Evolutionary conservation across 35 echinoderm and acorn worm species (phyloP), one percentile per base, ranked within the genome.

Genomic region (Stichopus chloronotus): DNA sequence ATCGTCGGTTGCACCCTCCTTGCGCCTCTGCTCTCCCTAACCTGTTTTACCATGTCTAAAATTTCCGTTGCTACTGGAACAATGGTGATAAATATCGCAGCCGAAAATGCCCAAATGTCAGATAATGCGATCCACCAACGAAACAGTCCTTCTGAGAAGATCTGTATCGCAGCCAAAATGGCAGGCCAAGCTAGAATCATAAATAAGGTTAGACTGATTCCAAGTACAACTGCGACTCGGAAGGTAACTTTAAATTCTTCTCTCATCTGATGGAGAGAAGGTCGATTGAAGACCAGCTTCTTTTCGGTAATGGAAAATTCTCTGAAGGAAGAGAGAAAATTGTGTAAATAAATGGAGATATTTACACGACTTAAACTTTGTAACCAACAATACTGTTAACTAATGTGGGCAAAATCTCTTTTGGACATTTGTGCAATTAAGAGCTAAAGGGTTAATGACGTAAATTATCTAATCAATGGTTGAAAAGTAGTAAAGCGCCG

Each of bases 291-390:
- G 6, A 96, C 91, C 0, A 98, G 76, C 59, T 98, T 96, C 25
- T 90, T 80, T 43, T 96, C 93, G 3, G 94, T 91, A 5, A 98
- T 94, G 43, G 92, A 90, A 87, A 98, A 98, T 91, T 98, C 97
- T 65, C 97, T 98, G 92, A 59, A 63, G 11, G 19, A 76, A 81
- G 72, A 52, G 30, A 83, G 94, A 59, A 82, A 93, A 87, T 87
- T 88, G 13, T 72, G 30, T 43, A 43, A 43, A 43, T 16, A 88
- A 19, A 88, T 17, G 13, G 0, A 17, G 59, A 17, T 19, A 10
- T 88, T 88, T 10, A 10, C n/a, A 57, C 53, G 10, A 17, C 13
- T 19, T 16, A 58, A 61, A 10, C 14, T 88, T 1, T 61, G 25
- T 14, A 88, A 25, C 52, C 13, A 17, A 58, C 14, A 10, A 88